Conservation (phyloP, 2,888 invertebrate species). For the Timandra comae region DNA sequence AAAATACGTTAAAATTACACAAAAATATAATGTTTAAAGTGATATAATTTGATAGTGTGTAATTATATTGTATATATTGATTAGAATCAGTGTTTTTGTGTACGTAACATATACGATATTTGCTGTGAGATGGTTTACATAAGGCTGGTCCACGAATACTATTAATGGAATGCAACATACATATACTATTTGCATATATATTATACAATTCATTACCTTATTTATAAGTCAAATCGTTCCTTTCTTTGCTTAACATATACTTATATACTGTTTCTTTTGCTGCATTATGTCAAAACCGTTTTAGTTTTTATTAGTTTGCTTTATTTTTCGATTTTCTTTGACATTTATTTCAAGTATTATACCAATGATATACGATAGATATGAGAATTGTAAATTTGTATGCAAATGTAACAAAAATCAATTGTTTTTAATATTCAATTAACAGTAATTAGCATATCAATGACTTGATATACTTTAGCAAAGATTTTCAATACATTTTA, state of each 20-base stretch:
- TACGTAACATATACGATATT: slow-evolving; percentile 24
- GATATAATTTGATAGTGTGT: slow-evolving; percentile 31
- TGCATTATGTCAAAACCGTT: slow-evolving; percentile 63
- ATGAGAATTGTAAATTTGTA: no score
- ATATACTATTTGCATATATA: slow-evolving; percentile 27
- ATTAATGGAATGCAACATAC: slow-evolving; percentile 45
- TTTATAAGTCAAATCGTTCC: slow-evolving; percentile 2
- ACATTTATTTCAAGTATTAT: no score
- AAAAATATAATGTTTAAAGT: slow-evolving; percentile 48
- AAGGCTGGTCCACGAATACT: slow-evolving; percentile 49
- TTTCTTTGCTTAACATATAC: slow-evolving; percentile 3
- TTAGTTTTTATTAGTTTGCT: no score
- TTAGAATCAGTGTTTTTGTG: slow-evolving; percentile 28
- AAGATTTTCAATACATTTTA: no score
- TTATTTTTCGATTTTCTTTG: no score
- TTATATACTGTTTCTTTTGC: no score
- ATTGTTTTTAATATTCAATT: no score
- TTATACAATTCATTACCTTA: slow-evolving; percentile 13
- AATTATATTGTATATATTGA: slow-evolving; percentile 22
- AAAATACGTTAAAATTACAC: slow-evolving; percentile 35
- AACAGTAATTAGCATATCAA: no score
- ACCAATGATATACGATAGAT: no score
- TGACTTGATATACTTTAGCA: no score
- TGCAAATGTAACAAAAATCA: no score
- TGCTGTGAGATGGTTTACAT: slow-evolving; percentile 34